These are phyloP conservation scores for Catharus bicknelli DNA, from an alignment of 2,113 vertebrate genomes.

Conservation along the genomic window DNA sequence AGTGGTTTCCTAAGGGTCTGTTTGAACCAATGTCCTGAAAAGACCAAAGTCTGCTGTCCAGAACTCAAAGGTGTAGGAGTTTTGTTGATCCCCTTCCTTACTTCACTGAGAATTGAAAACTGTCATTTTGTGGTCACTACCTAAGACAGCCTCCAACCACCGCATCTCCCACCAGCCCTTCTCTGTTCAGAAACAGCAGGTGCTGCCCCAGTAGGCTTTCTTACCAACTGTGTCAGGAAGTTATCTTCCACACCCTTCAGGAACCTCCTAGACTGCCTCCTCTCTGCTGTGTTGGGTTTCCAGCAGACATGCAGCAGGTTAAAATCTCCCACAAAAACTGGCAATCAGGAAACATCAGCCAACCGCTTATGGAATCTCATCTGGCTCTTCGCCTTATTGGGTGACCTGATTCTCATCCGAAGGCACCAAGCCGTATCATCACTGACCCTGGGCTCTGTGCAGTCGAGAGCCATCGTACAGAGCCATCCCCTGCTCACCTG, in stretches of 20 bases:
- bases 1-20: neutral
- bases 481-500: neutral
- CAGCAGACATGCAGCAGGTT: neutral
- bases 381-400: neutral
- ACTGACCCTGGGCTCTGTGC: neutral
- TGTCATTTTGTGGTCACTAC: accelerated
- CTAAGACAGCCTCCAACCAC: accelerated
- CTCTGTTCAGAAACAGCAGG: neutral
- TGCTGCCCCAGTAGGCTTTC: neutral
- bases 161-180: neutral
- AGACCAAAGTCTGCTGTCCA: neutral
- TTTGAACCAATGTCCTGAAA: neutral
- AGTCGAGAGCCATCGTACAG: accelerated
- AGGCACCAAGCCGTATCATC: accelerated
- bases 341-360: neutral
- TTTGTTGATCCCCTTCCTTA: neutral
- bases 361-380: neutral
- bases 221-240: neutral
- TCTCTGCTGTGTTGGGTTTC: neutral
- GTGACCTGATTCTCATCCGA: neutral
- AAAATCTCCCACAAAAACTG: neutral
- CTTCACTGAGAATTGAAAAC: neutral
- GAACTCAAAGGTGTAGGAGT: neutral
- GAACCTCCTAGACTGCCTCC: neutral
- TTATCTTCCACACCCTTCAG: neutral